A percentile compares a stretch with the other conserved stretches of the same genome.
Conservation (phyloP, 2,797 vertebrate species). For the Lutjanus campechanus region DNA sequence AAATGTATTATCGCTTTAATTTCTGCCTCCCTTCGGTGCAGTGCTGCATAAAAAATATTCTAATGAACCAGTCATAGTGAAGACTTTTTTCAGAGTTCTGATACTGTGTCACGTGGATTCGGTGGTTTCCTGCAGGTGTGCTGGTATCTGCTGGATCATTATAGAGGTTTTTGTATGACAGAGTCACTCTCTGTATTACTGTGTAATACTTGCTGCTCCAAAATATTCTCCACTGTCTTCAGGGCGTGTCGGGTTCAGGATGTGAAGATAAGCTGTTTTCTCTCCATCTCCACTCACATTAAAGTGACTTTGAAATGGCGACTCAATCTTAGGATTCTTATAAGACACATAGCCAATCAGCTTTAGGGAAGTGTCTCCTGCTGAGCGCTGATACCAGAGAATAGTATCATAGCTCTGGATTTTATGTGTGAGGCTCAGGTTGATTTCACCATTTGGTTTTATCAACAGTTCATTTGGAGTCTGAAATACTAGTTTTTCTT, state of each 20-base stretch:
- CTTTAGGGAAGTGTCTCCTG: slow-evolving; percentile 50
- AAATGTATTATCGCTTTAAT: no score
- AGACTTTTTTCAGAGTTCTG: background rate
- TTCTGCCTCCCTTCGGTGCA: no score
- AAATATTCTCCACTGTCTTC: slow-evolving; percentile 72
- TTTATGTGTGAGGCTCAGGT: slow-evolving; percentile 56
- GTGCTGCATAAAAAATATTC: no score
- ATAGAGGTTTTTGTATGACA: slow-evolving; percentile 58
- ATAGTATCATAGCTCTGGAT: slow-evolving; percentile 62
- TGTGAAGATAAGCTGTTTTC: slow-evolving; percentile 50
- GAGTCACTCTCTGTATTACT: slow-evolving; percentile 39
- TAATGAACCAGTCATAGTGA: background rate
- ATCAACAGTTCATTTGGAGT: slow-evolving; percentile 26
- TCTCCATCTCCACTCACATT: slow-evolving; percentile 69
- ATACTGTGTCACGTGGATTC: slow-evolving; percentile 18
- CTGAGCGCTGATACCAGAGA: slow-evolving; percentile 73
- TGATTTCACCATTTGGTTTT: background rate
- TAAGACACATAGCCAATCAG: slow-evolving; percentile 60
- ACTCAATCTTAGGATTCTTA: background rate
- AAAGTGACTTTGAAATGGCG: slow-evolving; percentile 32
- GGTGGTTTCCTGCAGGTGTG: slow-evolving; percentile 38
- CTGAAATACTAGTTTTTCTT: slow-evolving; percentile 56
- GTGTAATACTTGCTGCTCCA: slow-evolving; percentile 64
- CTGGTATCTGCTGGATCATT: slow-evolving; percentile 20
- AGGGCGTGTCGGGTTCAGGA: slow-evolving; percentile 42